A percentile compares a stretch with the other conserved stretches of the same genome.
Evolutionary conservation across 2,888 invertebrate genomes (phyloP).

Genomic region (Cheilosia soror): DNA sequence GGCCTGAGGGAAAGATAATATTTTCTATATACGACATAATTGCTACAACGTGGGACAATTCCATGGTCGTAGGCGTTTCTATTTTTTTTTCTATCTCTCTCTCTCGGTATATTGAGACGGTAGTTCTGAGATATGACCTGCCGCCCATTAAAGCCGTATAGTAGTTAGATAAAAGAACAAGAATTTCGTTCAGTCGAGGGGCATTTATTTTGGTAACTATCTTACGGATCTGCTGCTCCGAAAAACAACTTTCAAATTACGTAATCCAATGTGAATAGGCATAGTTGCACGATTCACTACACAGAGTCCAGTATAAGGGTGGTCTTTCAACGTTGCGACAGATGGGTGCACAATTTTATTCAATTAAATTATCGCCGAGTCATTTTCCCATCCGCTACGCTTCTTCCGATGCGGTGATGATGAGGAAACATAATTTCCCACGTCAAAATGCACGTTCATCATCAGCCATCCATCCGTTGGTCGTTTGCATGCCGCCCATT

Average conservation of each 20-base stretch:
- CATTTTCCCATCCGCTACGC: constrained; percentile 55
- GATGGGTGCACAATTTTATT: constrained; percentile 44
- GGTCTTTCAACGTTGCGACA: constrained; percentile 30
- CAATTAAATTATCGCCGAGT: constrained; percentile 63
- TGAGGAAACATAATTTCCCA: constrained; percentile 69
- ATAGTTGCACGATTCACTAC: constrained; percentile 1
- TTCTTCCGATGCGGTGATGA: constrained; percentile 45
- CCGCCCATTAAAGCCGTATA: constrained; percentile 46
- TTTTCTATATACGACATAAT: constrained; percentile 61
- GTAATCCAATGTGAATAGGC: constrained; percentile 7
- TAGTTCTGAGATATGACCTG: constrained; percentile 47
- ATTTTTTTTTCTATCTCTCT: neutral
- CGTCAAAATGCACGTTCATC: constrained; percentile 66
- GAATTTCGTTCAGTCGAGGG: constrained; percentile 47
- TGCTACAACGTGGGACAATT: constrained; percentile 53
- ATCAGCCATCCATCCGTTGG: constrained; percentile 13
- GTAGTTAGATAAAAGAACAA: constrained; percentile 52
- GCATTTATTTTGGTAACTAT: constrained; percentile 29
- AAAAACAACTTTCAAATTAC: constrained; percentile 65
- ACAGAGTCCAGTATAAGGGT: neutral
- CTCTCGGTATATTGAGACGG: constrained; percentile 21
- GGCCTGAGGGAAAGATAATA: constrained; percentile 32
- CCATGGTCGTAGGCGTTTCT: constrained; percentile 64
- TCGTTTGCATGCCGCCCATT: constrained; percentile 67
- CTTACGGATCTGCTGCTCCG: constrained; percentile 22